phyloP scores from a whole-genome alignment of 2,113 vertebrate species.

The Mormyrus iriodes region DNA sequence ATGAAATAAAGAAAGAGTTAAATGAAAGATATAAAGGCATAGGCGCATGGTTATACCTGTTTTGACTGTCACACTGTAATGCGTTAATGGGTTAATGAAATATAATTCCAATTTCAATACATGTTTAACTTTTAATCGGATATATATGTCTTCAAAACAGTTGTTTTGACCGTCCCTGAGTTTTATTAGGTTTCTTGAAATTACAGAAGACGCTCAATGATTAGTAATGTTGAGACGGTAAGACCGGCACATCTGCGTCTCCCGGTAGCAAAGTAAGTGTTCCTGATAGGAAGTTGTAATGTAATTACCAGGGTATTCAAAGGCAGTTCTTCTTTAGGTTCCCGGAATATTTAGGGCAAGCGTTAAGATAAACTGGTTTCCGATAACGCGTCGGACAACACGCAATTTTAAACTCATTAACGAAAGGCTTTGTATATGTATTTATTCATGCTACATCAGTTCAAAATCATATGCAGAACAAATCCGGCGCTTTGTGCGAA shows the following conservation, averaged over 20 bases:
- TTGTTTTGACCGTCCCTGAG: not conserved
- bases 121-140: not conserved
- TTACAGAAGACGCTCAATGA: not conserved
- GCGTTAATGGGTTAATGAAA: no score
- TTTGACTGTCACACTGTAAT: no score
- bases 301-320: not conserved
- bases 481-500: not conserved
- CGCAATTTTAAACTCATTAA: not conserved
- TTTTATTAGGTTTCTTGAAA: not conserved
- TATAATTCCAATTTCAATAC: no score
- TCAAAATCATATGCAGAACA: not conserved
- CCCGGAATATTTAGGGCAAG: constrained; percentile 1
- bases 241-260: not conserved
- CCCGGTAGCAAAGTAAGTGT: not conserved
- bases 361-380: not conserved
- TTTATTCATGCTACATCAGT: not conserved
- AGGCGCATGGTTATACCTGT: no score
- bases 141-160: not conserved
- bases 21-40: no score
- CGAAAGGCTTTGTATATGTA: not conserved
- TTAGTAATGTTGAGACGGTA: not conserved
- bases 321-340: not conserved
- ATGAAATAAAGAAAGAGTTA: no score
- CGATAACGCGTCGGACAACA: not conserved
- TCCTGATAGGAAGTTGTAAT: not conserved